Percentiles rank a stretch among this genome's conserved stretches.
These are phyloP conservation scores for Drosophila ironensis DNA, from an alignment of 1,140 invertebrate species.

Conservation along the genomic window DNA sequence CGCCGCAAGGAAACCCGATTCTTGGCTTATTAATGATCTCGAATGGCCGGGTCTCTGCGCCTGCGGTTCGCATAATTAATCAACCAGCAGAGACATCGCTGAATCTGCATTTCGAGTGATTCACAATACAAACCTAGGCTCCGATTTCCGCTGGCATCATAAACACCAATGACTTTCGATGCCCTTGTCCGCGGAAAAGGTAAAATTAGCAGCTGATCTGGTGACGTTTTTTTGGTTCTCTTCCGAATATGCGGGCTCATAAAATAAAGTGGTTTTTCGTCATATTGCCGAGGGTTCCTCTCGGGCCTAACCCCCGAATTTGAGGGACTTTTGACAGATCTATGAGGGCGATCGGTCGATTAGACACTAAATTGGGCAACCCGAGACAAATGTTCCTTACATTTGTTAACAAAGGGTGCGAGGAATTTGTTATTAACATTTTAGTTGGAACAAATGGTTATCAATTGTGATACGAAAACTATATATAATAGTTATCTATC, in stretches of 20 bases:
- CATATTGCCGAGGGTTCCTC: constrained; percentile 24
- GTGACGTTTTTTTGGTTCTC: constrained; percentile 47
- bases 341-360: constrained; percentile 39
- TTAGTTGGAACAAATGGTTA: no score
- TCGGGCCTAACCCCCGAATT: constrained; percentile 12
- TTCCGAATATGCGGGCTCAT: constrained; percentile 45
- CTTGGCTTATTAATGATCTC: constrained; percentile 32
- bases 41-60: neutral
- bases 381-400: no score
- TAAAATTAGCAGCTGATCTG: constrained; percentile 57
- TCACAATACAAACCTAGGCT: constrained; percentile 10
- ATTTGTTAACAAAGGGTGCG: no score
- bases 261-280: constrained; percentile 31
- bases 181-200: neutral
- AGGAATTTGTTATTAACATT: no score
- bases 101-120: constrained; percentile 21
- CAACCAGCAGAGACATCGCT: constrained; percentile 9
- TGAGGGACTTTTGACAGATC: constrained; percentile 38
- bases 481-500: no score
- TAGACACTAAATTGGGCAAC: no score
- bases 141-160: constrained; percentile 57
- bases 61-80: constrained; percentile 38
- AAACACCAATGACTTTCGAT: constrained; percentile 42
- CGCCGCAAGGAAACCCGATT: constrained; percentile 18
- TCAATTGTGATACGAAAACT: no score